phyloP scores from a whole-genome alignment of 2,888 invertebrate species.

The Luperina testacea region DNA sequence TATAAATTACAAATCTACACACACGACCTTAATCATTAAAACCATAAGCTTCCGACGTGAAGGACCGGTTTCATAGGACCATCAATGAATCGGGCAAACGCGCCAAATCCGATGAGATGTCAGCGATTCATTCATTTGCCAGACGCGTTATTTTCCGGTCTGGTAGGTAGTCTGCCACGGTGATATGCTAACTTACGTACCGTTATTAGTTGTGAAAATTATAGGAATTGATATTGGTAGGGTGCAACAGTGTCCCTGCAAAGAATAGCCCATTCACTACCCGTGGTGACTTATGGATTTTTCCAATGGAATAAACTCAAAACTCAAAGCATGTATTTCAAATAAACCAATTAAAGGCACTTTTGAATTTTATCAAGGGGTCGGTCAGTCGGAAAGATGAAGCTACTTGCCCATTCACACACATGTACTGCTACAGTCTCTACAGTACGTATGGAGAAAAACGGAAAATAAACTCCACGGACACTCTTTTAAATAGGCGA shows the following conservation, averaged over 20 bases:
- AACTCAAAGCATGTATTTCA: too few relatives aligned
- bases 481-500: too few relatives aligned
- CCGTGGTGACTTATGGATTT: not conserved
- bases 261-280: not conserved
- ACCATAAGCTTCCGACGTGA: slow-evolving; percentile 35
- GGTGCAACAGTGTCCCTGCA: not conserved
- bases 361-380: too few relatives aligned
- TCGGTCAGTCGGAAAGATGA: too few relatives aligned
- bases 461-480: too few relatives aligned
- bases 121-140: slow-evolving; percentile 58
- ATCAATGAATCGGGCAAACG: slow-evolving; percentile 60
- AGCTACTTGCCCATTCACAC: too few relatives aligned
- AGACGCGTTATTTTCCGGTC: slow-evolving; percentile 58
- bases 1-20: slow-evolving; percentile 31
- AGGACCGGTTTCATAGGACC: slow-evolving; percentile 60
- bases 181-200: slow-evolving; percentile 8
- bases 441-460: too few relatives aligned
- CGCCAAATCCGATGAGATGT: slow-evolving; percentile 57
- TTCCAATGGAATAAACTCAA: not conserved
- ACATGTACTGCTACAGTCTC: too few relatives aligned
- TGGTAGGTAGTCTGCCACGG: slow-evolving; percentile 37
- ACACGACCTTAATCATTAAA: slow-evolving; percentile 35
- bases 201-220: slow-evolving; percentile 24
- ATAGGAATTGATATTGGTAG: not conserved
- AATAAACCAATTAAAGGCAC: too few relatives aligned